Evolutionary conservation across 2,113 vertebrate species (phyloP).

Genomic region (Emydura subglobosa): DNA sequence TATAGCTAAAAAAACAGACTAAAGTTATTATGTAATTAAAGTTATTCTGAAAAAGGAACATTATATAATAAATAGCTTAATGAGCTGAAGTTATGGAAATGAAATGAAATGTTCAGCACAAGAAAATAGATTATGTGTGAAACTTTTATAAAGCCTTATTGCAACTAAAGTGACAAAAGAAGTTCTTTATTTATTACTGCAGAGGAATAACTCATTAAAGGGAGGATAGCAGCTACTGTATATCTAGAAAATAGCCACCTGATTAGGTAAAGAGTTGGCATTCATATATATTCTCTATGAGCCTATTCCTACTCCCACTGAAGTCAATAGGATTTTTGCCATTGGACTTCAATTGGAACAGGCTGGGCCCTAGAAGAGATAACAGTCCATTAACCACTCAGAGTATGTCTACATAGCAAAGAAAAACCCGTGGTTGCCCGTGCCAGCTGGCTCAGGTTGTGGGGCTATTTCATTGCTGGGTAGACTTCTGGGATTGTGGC

Average conservation of each 20-base stretch:
- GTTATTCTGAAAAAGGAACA: background rate
- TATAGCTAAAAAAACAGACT: fast-evolving
- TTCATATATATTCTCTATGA: background rate
- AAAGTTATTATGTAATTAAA: background rate
- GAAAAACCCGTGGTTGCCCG: background rate
- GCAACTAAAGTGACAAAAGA: conserved; percentile 7
- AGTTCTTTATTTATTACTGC: conserved; percentile 12
- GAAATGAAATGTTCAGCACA: background rate
- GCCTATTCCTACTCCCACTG: background rate
- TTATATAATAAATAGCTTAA: background rate
- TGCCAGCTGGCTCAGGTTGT: background rate
- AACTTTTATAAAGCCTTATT: background rate
- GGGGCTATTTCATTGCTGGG: background rate
- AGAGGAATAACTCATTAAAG: conserved; percentile 40
- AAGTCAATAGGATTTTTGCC: background rate
- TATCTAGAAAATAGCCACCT: conserved; percentile 41
- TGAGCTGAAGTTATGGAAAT: background rate
- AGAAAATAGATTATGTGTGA: background rate
- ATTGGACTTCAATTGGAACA: background rate
- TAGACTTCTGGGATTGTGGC: background rate
- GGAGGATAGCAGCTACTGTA: background rate
- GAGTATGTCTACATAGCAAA: background rate
- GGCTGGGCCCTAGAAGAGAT: background rate
- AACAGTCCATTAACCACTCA: background rate
- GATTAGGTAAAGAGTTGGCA: conserved; percentile 14